phyloP scores from a whole-genome alignment of 2,113 vertebrate species.

The Syngnathoides biaculeatus region DNA sequence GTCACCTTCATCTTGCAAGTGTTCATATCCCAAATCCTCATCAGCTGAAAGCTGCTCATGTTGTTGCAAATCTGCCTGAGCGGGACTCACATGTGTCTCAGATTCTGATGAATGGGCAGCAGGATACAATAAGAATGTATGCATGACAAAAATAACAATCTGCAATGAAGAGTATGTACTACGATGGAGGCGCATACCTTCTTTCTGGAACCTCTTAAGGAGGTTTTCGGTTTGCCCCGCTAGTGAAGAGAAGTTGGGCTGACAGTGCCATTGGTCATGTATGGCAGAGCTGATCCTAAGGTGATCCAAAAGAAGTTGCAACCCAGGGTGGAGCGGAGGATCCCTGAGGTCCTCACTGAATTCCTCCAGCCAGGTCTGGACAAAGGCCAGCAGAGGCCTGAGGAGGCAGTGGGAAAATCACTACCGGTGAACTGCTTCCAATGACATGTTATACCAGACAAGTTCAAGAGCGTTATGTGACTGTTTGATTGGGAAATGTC shows the following conservation, averaged over 20 bases:
- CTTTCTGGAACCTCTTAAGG: conserved; percentile 65
- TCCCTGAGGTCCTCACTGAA: conserved; percentile 82
- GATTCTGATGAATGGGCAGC: conserved; percentile 21
- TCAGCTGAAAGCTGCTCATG: conserved; percentile 35
- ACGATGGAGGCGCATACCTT: conserved; percentile 48
- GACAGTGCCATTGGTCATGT: conserved; percentile 33
- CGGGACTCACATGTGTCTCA: conserved; percentile 10
- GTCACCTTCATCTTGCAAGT: conserved; percentile 37
- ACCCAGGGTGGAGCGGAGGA: conserved; percentile 68
- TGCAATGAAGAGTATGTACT: not conserved
- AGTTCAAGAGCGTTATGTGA: not conserved
- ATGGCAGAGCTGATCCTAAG: conserved; percentile 61
- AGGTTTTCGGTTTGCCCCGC: conserved; percentile 68
- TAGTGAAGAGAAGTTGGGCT: conserved; percentile 62
- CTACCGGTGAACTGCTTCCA: conserved; percentile 15
- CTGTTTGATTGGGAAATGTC: not conserved
- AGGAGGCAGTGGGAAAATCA: not conserved
- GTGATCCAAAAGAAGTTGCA: conserved; percentile 63
- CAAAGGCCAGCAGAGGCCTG: conserved; percentile 66
- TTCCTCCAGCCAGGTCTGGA: conserved; percentile 81
- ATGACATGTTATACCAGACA: not conserved
- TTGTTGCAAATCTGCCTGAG: conserved; percentile 22
- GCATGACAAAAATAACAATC: not conserved
- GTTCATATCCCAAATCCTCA: conserved; percentile 46
- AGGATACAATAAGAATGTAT: not conserved